These are phyloP conservation scores for Neoitamus cyanurus DNA, from an alignment of 2,888 invertebrate species.

Conservation along the genomic window DNA sequence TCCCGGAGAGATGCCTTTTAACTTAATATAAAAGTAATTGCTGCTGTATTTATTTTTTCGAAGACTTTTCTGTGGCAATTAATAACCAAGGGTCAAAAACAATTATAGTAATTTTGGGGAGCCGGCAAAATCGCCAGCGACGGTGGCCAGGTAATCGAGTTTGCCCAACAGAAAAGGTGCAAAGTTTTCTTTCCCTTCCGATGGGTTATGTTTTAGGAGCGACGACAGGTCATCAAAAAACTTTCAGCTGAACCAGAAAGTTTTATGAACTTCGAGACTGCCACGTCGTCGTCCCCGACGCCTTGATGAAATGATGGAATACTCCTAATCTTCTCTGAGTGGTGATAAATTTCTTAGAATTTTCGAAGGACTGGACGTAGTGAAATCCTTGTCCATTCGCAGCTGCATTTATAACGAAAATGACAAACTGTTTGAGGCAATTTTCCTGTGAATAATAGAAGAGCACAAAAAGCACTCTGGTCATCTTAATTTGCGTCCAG, in stretches of 20 bases:
- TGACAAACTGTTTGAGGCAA: background rate
- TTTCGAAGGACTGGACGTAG: too few species aligned
- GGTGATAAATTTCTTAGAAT: background rate
- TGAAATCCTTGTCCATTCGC: background rate
- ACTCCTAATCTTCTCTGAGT: background rate
- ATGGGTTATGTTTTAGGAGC: background rate
- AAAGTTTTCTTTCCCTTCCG: background rate
- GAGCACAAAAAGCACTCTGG: background rate
- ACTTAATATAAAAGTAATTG: constrained; percentile 41
- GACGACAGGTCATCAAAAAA: background rate
- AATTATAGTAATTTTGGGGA: constrained; percentile 5
- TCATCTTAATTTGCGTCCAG: background rate
- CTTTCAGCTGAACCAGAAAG: background rate
- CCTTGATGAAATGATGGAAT: background rate
- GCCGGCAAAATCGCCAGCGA: background rate
- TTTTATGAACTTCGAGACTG: constrained; percentile 4
- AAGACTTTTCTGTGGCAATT: constrained; percentile 27
- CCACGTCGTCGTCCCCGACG: background rate
- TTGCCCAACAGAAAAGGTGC: constrained; percentile 2
- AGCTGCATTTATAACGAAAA: background rate
- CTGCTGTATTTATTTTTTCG: background rate
- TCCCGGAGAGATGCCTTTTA: background rate
- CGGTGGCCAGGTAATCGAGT: background rate
- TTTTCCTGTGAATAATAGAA: background rate
- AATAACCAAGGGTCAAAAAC: constrained; percentile 30